A percentile compares a stretch with the other conserved stretches of the same genome.
phyloP scores from a whole-genome alignment of 2,888 invertebrate genomes.

The Apodemia duryi region DNA sequence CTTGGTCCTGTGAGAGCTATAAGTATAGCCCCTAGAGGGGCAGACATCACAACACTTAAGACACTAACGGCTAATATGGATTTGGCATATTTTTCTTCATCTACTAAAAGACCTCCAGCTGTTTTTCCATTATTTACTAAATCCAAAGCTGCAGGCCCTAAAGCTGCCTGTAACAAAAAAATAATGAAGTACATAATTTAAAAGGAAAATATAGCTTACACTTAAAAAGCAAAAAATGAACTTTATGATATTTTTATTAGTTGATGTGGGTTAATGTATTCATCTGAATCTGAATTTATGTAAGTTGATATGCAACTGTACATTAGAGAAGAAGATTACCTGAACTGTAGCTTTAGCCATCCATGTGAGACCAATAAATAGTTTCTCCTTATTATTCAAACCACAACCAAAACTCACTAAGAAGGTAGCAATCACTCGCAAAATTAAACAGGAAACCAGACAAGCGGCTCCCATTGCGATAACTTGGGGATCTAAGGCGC shows the following conservation, averaged over 20 bases:
- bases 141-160: constrained; percentile 84
- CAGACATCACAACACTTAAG: constrained; percentile 86
- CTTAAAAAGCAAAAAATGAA: not conserved
- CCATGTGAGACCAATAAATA: constrained; percentile 91
- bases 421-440: constrained; percentile 81
- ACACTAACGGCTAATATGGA: constrained; percentile 84
- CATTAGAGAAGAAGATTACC: constrained; percentile 56
- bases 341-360: constrained; percentile 95
- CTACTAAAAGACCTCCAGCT: constrained; percentile 51
- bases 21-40: constrained; percentile 84
- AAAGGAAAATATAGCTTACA: too few species aligned
- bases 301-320: too few species aligned
- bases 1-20: constrained; percentile 84
- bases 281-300: too few species aligned
- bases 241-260: too few species aligned
- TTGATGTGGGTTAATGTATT: too few species aligned
- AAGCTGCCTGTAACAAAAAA: constrained; percentile 77
- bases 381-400: constrained; percentile 87
- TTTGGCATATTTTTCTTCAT: constrained; percentile 75
- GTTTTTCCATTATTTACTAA: constrained; percentile 60
- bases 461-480: constrained; percentile 83
- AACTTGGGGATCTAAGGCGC: constrained; percentile 80
- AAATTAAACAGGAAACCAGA: constrained; percentile 79
- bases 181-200: too few species aligned
- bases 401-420: constrained; percentile 83